Conservation (phyloP, 2,797 vertebrate genomes). For the Lycodopsis pacificus region DNA sequence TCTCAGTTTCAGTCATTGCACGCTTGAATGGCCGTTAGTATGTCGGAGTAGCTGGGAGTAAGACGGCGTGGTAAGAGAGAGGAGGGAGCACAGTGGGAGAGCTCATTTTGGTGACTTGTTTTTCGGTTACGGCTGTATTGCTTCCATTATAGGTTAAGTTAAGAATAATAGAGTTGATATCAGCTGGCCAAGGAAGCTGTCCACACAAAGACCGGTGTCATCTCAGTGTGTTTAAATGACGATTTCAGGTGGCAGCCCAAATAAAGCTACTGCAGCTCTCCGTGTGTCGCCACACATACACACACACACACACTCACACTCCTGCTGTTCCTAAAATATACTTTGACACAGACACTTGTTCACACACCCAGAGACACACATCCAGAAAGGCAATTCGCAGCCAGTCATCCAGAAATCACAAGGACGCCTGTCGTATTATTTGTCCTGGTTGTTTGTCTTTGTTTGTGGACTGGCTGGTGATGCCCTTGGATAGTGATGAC, state of each 20-base stretch:
- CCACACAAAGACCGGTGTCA: slow-evolving; percentile 27
- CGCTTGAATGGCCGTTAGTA: slow-evolving; percentile 38
- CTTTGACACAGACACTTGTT: slow-evolving; percentile 30
- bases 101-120: slow-evolving; percentile 41
- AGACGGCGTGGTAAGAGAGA: slow-evolving; percentile 25
- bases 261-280: slow-evolving; percentile 41
- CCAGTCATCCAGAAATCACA: slow-evolving; percentile 74
- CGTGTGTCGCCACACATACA: slow-evolving; percentile 32
- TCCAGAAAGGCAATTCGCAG: slow-evolving; percentile 58
- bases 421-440: slow-evolving; percentile 70
- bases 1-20: slow-evolving; percentile 39
- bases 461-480: slow-evolving; percentile 58
- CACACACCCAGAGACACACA: slow-evolving; percentile 40
- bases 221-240: slow-evolving; percentile 46
- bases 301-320: slow-evolving; percentile 14
- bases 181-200: slow-evolving; percentile 5
- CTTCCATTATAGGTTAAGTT: slow-evolving; percentile 47
- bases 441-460: slow-evolving; percentile 73
- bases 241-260: slow-evolving; percentile 63
- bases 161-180: slow-evolving; percentile 47
- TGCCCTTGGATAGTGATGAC: slow-evolving; percentile 70
- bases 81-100: slow-evolving; percentile 9
- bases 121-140: slow-evolving; percentile 38
- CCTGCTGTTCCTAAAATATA: slow-evolving; percentile 50
- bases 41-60: slow-evolving; percentile 42